Evolutionary conservation across 2,113 vertebrate species (phyloP), one percentile per base, ranked within the genome.

Genomic region (Albula goreensis): DNA sequence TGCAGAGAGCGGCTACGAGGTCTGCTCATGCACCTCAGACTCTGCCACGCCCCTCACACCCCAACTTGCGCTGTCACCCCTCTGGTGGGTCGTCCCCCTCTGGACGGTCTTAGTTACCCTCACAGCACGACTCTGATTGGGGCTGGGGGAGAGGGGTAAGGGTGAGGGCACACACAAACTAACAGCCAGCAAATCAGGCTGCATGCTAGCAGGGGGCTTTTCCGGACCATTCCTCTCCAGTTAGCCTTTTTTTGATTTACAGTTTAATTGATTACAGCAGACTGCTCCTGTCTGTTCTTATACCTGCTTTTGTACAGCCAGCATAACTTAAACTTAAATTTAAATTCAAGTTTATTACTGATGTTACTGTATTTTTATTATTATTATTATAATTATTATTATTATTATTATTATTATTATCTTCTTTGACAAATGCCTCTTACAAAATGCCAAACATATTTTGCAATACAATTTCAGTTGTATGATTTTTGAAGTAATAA

Each of bases 1-100:
- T 25, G 94, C 97, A 0, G 96, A 96, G 88, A 97, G 97, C 0
- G 96, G 96, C 60, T 97, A 94, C 0, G 97, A 98, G 88, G 97
- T 98, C 78, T 99, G 98, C 86, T 98, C 98, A 78, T 99, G 98
- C 89, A 97, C 97, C 83, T 97, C 97, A 0, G 92, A 93, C 79
- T 90, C 90, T 0, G 89, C 94, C 4, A 9, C 79, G 0, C 88
- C 93, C 0, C n/a, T 88, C 4, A 22, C 91, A 11, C 82, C 19
- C 12, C 89, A 66, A 2, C 83, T 85, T 83, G 11, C 81, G 3
- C 89, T 86, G 0, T 89, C 92, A 9, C 88, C 90, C 49, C 0
- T 89, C 50, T 93, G 94, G 11, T 0, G 90, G 12, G 89, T 95
- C 85, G 25, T 80, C 0, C 60, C 91, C 0, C 50, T 94, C 81